These are phyloP conservation scores for Rhodinocichla rosea DNA, from an alignment of 2,113 vertebrate species.

Conservation along the genomic window DNA sequence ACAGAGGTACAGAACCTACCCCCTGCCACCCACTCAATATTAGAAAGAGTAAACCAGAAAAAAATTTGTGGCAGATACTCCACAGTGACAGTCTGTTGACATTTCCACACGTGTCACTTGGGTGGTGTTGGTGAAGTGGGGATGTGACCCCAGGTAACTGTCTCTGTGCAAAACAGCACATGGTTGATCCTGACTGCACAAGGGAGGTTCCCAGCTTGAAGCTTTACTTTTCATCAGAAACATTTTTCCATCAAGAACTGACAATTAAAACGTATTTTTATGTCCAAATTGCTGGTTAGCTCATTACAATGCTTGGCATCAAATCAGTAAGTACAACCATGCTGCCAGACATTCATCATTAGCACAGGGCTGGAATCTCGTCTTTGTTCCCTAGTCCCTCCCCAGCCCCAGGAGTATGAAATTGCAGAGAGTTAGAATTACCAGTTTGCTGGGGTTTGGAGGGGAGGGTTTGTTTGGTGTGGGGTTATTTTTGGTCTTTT, in stretches of 20 bases:
- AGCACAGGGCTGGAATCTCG: background rate
- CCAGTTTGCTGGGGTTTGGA: too few relatives aligned
- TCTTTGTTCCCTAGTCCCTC: background rate
- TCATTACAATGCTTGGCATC: background rate
- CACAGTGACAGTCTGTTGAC: background rate
- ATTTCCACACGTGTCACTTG: fast-evolving
- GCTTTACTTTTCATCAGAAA: background rate
- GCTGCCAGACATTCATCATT: background rate
- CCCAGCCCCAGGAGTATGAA: fast-evolving
- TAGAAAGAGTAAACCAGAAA: background rate
- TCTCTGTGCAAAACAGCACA: background rate
- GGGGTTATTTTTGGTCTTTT: background rate
- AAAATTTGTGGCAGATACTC: background rate
- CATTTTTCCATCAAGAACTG: background rate
- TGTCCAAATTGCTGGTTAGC: background rate
- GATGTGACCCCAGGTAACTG: background rate
- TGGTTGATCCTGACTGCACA: background rate
- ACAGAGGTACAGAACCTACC: background rate
- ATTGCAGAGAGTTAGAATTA: background rate
- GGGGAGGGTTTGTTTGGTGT: background rate
- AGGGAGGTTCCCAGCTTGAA: background rate
- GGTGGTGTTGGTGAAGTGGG: background rate
- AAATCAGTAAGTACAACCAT: background rate
- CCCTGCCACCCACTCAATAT: background rate
- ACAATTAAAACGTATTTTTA: background rate